Evolutionary conservation across 2,113 vertebrate species (phyloP).

Genomic region (Siniperca chuatsi): DNA sequence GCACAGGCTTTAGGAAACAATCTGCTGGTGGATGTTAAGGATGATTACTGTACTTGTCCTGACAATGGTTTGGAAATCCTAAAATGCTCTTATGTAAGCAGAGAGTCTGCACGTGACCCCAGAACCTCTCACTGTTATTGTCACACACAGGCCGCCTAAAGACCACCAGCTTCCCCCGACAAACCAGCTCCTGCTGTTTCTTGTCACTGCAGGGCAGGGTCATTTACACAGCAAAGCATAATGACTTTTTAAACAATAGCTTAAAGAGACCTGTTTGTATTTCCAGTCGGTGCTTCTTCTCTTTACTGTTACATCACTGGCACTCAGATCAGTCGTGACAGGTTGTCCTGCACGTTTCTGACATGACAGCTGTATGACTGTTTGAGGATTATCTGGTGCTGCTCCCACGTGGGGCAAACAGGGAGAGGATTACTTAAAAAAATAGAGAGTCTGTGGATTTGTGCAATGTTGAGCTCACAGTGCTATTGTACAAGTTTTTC

Average conservation of each 20-base stretch:
- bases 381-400: conserved; percentile 72
- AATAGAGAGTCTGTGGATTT: conserved; percentile 41
- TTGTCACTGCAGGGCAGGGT: conserved; percentile 6
- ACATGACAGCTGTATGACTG: conserved; percentile 73
- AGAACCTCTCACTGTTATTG: conserved; percentile 30
- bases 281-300: not conserved
- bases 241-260: conserved; percentile 29
- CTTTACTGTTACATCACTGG: conserved; percentile 38
- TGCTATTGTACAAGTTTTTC: not conserved
- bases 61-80: conserved; percentile 71
- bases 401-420: conserved; percentile 60
- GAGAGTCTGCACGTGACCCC: conserved; percentile 51
- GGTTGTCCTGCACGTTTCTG: conserved; percentile 65
- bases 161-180: conserved; percentile 10
- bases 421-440: conserved; percentile 71
- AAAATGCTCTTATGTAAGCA: conserved; percentile 72
- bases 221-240: conserved; percentile 20
- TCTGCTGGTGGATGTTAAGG: conserved; percentile 57
- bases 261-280: conserved; percentile 16
- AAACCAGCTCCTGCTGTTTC: conserved; percentile 28
- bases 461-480: not conserved
- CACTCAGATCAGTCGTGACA: conserved; percentile 29
- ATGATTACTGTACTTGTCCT: conserved; percentile 63
- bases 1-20: conserved; percentile 41
- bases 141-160: conserved; percentile 14